Base-by-base conservation (phyloP, 2,888 invertebrate species). In the Sphinx pinastri region DNA sequence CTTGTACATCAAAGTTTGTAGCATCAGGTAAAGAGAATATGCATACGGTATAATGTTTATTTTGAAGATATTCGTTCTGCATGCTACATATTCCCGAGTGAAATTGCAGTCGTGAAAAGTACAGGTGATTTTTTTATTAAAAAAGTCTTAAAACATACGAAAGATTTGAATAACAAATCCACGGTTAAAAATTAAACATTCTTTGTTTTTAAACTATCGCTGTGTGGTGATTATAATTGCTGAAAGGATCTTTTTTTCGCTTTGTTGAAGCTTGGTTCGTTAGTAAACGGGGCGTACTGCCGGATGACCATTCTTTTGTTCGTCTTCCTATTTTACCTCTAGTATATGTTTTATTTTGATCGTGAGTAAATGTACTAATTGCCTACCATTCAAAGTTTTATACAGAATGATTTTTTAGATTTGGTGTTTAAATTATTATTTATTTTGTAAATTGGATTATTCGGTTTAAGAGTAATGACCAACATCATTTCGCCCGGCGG, bases 231-330 rank as follows among this genome's bases (percentile, higher is more conserved):
- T 83, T 82, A 84, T 81, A 83, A 84, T 81, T 82, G 81, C 74
- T 73, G 75, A 75, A 73, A 73, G 71, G 68, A 73, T 76, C 72
- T 73, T 70, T 79, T 80, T 82, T 79, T 78, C 73, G 74, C 70
- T 77, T 77, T 76, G 76, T 70, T 73, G 68, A 75, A 73, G 74
- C 75, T 73, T 67, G 81, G 76, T 84, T 84, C 81, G 81, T 84
- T 77, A 82, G 78, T 71, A 74, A 74, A 71, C 76, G 76, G 76
- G 71, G 57, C 19, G 73, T 73, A 73, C 72, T 72, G 76, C 74
- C 72, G 76, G 81, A 77, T 76, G 78, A 79, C 79, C 77, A 75
- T 71, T 75, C 76, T 79, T 79, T 85, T 84, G 81, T 85, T 81
- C 79, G 77, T 78, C 70, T 75, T 77, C 75, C 81, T 45, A 54